These are phyloP conservation scores for Cosmia pyralina DNA, from an alignment of 2,888 invertebrate species.

Conservation along the genomic window DNA sequence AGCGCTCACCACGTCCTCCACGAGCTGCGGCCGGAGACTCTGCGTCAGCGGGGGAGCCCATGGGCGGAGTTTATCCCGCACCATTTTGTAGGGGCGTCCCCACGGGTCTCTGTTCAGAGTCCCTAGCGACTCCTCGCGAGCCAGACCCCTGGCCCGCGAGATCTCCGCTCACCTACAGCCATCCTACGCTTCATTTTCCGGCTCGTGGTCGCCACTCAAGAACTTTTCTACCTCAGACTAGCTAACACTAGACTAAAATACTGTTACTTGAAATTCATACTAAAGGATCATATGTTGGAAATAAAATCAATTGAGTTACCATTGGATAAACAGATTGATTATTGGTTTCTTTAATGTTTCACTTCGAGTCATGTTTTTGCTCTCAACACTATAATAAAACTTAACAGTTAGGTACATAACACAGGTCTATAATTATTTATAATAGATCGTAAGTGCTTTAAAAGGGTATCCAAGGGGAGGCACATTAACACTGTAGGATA, in stretches of 20 bases:
- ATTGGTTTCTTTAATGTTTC: not conserved
- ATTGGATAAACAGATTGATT: not conserved
- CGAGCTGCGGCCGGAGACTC: too few species aligned
- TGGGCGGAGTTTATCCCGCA: too few species aligned
- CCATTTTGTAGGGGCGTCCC: too few species aligned
- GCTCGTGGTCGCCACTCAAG: not conserved
- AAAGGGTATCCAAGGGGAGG: slow-evolving; percentile 69
- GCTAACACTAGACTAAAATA: not conserved
- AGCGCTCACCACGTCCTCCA: too few species aligned
- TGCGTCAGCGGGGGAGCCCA: too few species aligned
- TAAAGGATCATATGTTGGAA: not conserved
- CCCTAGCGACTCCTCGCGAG: too few species aligned
- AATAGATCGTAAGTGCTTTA: slow-evolving; percentile 84
- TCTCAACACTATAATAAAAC: slow-evolving; percentile 70
- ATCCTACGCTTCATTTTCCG: not conserved
- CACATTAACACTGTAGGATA: slow-evolving; percentile 46
- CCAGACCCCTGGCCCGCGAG: too few species aligned
- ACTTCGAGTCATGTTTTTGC: slow-evolving; percentile 28
- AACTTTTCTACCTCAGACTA: not conserved
- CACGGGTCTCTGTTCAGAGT: too few species aligned
- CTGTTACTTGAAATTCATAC: not conserved
- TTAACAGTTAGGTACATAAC: slow-evolving; percentile 72
- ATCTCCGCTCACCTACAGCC: too few species aligned
- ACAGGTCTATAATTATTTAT: slow-evolving; percentile 81
- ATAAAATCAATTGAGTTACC: not conserved